Percentiles rank a stretch among this genome's conserved stretches.
phyloP scores from a whole-genome alignment of 1,140 invertebrate species.

The Philopotamus ludificatus region DNA sequence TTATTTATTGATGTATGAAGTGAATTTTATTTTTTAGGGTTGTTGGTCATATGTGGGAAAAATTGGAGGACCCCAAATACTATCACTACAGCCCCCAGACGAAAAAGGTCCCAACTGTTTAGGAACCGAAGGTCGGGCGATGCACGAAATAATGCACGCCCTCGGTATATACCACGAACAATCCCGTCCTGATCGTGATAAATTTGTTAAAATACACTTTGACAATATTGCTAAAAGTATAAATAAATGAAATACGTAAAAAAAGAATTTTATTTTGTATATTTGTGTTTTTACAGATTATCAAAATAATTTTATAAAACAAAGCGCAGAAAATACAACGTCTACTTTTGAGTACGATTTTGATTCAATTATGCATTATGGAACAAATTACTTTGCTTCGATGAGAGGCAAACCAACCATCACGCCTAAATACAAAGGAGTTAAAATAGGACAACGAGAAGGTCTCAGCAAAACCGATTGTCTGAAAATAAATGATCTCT shows the following conservation, averaged over 20 bases:
- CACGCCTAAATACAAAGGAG: constrained; percentile 56
- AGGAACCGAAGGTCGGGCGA: constrained; percentile 59
- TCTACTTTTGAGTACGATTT: constrained; percentile 69
- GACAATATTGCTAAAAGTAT: constrained; percentile 61
- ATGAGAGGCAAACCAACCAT: constrained; percentile 61
- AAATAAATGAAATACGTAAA: constrained; percentile 22
- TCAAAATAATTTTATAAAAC: constrained; percentile 62
- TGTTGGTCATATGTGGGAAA: constrained; percentile 70
- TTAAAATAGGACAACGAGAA: constrained; percentile 60
- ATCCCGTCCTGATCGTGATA: constrained; percentile 61
- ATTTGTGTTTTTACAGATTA: constrained; percentile 54
- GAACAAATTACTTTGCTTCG: constrained; percentile 59
- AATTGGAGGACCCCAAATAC: constrained; percentile 64
- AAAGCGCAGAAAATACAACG: constrained; percentile 61
- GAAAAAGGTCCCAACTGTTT: constrained; percentile 59
- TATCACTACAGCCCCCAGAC: constrained; percentile 65
- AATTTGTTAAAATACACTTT: constrained; percentile 58
- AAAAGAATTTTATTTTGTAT: background rate
- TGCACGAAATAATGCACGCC: constrained; percentile 69
- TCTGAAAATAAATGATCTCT: constrained; percentile 69
- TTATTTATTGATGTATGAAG: background rate
- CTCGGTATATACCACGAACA: constrained; percentile 68
- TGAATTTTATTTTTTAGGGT: constrained; percentile 46
- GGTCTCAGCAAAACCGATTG: constrained; percentile 67
- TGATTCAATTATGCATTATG: constrained; percentile 75